Evolutionary conservation across 2,113 vertebrate genomes (phyloP).

Genomic region (Antigone vipio): DNA sequence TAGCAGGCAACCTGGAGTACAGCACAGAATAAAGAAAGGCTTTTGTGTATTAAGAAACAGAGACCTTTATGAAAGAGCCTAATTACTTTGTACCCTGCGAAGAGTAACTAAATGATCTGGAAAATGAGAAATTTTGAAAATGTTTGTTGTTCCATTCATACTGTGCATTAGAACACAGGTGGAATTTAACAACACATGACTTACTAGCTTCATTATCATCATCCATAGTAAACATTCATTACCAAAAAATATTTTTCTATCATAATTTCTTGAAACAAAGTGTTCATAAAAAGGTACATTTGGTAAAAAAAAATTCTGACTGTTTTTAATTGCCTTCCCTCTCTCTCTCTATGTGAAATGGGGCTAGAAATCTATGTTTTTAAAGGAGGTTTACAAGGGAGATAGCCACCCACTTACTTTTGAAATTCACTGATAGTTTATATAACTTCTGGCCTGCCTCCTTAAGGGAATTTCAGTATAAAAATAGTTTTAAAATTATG

Average conservation of each 20-base stretch:
- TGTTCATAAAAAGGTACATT: neutral
- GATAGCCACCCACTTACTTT: neutral
- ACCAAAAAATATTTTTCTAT: neutral
- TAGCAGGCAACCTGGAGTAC: neutral
- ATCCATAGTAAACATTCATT: neutral
- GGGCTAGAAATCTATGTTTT: neutral
- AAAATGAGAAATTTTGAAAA: neutral
- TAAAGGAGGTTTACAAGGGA: neutral
- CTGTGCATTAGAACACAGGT: neutral
- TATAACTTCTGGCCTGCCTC: neutral
- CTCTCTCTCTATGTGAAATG: fast-evolving
- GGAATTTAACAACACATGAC: neutral
- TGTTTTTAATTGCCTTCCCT: neutral
- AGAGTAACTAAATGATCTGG: neutral
- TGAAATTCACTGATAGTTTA: neutral
- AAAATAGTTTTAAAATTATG: neutral
- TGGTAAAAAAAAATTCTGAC: neutral
- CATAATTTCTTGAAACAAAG: neutral
- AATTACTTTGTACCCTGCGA: neutral
- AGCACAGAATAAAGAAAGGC: neutral
- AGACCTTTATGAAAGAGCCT: neutral
- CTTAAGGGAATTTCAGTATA: neutral
- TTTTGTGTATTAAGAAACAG: neutral
- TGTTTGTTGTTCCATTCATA: neutral
- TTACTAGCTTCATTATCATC: neutral